Base-by-base conservation (phyloP, 2,797 vertebrate species). In the Takifugu ocellatus region DNA sequence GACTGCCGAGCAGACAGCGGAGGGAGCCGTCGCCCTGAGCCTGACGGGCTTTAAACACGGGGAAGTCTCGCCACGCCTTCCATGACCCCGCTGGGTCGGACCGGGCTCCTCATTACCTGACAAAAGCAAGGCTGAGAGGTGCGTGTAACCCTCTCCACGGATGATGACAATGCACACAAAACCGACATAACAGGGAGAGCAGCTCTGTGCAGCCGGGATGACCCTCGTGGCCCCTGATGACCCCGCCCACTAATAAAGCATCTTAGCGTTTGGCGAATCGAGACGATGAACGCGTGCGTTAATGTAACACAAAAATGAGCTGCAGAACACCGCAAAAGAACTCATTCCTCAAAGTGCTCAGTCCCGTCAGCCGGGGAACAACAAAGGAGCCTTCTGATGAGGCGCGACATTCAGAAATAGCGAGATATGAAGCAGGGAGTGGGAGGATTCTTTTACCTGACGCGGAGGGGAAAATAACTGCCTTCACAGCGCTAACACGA, bases 31-130 rank as follows among this genome's bases (percentile, higher is more conserved):
- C 25, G 0, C 67, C 66, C 61, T 15, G 51, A 69, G 55, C 65
- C 61, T 54, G 36, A 56, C 50, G 73, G 57, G 54, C 59, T 81
- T 84, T 82, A 81, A 81, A 85, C 68, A 84, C 84, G 74, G 25
- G 76, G 56, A 77, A 71, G 70, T 53, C 54, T 65, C 36, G 62
- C 63, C 73, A 72, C 49, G 29, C 71, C 72, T 45, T 43, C 51
- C 54, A 49, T 50, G 49, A 21, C 69, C 60, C 57, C 47, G 66
- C 49, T 52, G 44, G 62, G 71, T 49, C 49, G 47, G n/a, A 56
- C 55, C 67, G 42, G 53, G 55, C 47, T 59, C 78, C 36, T 56
- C 54, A 64, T 6, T 39, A n/a, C 43, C 46, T 39, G 49, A 66
- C 24, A 56, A 65, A 62, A 71, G 57, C 51, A 14, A 62, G 24